Conservation (phyloP, 2,113 vertebrate species). For the Turdus rufiventris region DNA sequence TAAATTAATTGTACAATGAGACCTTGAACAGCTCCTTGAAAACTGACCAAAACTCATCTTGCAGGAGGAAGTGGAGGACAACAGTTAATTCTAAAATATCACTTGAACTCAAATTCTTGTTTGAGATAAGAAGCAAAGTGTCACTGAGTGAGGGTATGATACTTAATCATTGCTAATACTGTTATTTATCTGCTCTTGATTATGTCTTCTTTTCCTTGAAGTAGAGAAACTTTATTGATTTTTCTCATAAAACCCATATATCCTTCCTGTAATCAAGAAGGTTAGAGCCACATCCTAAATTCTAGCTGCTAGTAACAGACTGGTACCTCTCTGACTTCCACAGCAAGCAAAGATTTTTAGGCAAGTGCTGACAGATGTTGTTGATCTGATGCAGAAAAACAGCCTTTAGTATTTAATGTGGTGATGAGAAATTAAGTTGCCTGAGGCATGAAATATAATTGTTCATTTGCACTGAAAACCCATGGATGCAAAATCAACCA, state of each 20-base stretch:
- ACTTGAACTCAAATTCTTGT: not conserved
- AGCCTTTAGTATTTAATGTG: conserved; percentile 30
- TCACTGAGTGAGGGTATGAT: not conserved
- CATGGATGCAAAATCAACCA: not conserved
- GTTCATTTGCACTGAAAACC: conserved; percentile 27
- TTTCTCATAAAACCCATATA: not conserved
- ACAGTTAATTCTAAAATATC: not conserved
- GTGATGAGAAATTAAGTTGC: conserved; percentile 31
- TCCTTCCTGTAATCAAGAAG: not conserved
- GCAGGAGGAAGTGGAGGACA: not conserved
- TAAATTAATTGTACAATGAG: not conserved
- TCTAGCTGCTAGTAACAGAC: not conserved
- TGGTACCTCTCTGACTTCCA: not conserved
- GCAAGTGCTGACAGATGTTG: conserved; percentile 11
- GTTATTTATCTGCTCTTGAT: not conserved
- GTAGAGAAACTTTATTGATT: not conserved
- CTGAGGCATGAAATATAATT: conserved; percentile 1
- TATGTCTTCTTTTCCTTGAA: not conserved
- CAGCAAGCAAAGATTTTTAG: not conserved
- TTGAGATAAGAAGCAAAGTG: not conserved
- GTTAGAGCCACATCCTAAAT: not conserved
- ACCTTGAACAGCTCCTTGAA: not conserved
- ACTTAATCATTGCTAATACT: not conserved
- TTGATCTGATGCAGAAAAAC: conserved; percentile 6
- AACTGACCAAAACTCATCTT: not conserved